Evolutionary conservation across 2,113 vertebrate species (phyloP).

Genomic region (Brevimyrus niger): DNA sequence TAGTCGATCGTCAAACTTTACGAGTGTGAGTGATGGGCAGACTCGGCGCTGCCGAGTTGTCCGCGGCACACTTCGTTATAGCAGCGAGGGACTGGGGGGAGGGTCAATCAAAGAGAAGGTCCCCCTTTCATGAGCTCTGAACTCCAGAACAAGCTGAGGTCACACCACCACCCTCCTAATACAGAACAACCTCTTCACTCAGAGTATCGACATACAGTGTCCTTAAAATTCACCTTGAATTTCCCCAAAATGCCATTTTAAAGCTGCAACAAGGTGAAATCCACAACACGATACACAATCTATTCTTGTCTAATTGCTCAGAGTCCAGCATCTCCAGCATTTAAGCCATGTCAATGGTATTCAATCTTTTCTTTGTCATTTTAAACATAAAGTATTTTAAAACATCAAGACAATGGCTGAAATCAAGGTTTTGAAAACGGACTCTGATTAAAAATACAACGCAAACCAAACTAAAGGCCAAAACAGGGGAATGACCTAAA

Average conservation of each 20-base stretch:
- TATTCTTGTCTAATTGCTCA: background rate
- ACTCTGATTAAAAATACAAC: background rate
- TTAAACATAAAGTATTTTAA: background rate
- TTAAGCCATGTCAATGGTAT: background rate
- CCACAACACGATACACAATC: background rate
- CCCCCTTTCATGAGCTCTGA: background rate
- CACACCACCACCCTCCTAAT: background rate
- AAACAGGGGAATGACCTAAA: background rate
- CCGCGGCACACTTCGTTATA: slow-evolving; percentile 52
- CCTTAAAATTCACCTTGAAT: background rate
- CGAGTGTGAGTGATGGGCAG: slow-evolving; percentile 38
- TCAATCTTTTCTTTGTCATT: background rate
- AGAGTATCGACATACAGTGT: background rate
- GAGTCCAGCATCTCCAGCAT: background rate
- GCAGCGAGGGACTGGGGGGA: slow-evolving; percentile 22
- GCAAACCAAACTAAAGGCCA: background rate
- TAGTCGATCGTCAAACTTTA: slow-evolving; percentile 44
- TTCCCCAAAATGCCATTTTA: background rate
- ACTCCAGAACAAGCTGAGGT: background rate
- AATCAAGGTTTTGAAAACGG: background rate
- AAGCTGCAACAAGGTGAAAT: background rate
- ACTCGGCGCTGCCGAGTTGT: slow-evolving; percentile 24
- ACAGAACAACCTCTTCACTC: background rate
- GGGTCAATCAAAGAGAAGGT: slow-evolving; percentile 34
- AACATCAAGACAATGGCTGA: background rate